Percentiles rank a stretch among this genome's conserved stretches.
Conservation (phyloP, 2,113 vertebrate species). For the Myrmophylax atrothorax region DNA sequence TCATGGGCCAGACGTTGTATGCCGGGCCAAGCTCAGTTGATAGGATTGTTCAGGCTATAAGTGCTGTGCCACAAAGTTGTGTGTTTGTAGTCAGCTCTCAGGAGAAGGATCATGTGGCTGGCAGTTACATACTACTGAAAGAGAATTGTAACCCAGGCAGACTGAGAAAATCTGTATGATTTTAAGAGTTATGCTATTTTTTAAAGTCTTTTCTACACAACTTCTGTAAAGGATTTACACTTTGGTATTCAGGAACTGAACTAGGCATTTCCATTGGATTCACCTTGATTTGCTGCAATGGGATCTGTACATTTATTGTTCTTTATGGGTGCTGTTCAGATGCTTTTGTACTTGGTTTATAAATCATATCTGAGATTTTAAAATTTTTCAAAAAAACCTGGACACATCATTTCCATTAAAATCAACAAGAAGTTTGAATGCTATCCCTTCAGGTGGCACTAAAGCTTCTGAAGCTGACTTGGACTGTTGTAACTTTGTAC, state of each 20-base stretch:
- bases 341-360: neutral
- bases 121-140: neutral
- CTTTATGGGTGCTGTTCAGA: neutral
- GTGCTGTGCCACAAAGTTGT: neutral
- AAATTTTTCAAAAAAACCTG: neutral
- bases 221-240: neutral
- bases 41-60: neutral
- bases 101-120: neutral
- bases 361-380: neutral
- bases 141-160: neutral
- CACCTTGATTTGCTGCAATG: neutral
- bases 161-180: neutral
- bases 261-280: neutral
- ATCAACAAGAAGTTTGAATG: neutral
- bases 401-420: neutral
- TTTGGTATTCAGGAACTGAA: neutral
- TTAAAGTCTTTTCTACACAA: neutral
- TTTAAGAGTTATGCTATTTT: neutral
- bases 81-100: neutral
- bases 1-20: constrained; percentile 35
- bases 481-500: neutral
- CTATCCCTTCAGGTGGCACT: neutral
- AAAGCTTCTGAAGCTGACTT: neutral
- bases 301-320: neutral
- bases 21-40: neutral